Evolutionary conservation across 2,113 vertebrate species (phyloP).

Genomic region (Enhydra lutris): DNA sequence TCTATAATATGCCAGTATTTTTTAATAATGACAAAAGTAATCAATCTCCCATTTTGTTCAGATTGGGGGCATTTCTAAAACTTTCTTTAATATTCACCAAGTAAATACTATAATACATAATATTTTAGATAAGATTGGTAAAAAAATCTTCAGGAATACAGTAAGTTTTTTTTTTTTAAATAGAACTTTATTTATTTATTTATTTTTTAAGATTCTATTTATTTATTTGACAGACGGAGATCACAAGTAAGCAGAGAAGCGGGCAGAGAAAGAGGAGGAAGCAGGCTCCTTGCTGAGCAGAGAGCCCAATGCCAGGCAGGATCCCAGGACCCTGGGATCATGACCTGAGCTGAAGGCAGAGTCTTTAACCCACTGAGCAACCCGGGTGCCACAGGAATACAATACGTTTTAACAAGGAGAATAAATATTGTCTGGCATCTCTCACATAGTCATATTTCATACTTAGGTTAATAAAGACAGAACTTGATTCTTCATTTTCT

Average conservation of each 20-base stretch:
- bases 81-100: background rate
- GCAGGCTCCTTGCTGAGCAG: too few species aligned
- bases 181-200: too few species aligned
- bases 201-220: too few species aligned
- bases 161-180: background rate
- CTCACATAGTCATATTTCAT: background rate
- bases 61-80: background rate
- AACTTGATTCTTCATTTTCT: background rate
- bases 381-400: too few species aligned
- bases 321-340: too few species aligned
- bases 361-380: too few species aligned
- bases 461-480: background rate
- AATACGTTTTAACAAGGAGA: background rate
- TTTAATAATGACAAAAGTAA: background rate
- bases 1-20: background rate
- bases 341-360: too few species aligned
- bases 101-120: background rate
- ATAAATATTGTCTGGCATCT: background rate
- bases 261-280: too few species aligned
- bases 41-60: background rate
- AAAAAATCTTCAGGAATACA: background rate
- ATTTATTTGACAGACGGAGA: too few species aligned
- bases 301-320: too few species aligned
- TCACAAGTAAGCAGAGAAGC: too few species aligned
- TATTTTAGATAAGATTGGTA: background rate